Percentiles rank a stretch among this genome's conserved stretches.
Evolutionary conservation across 2,888 invertebrate genomes (phyloP).

Genomic region (Lathronympha strigana): DNA sequence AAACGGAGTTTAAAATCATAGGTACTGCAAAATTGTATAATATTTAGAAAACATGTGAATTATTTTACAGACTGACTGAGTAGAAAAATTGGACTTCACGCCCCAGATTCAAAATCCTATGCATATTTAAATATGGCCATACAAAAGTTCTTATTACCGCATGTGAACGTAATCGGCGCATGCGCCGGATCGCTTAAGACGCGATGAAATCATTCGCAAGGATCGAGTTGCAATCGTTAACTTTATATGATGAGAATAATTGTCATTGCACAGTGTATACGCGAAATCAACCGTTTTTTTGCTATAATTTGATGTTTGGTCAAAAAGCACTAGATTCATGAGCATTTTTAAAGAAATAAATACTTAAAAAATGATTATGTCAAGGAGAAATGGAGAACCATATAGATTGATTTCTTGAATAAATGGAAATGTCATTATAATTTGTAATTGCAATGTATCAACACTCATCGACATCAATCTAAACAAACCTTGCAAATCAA

Average conservation of each 20-base stretch:
- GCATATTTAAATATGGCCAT: not conserved
- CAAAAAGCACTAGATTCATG: too few relatives aligned
- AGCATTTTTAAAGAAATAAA: too few relatives aligned
- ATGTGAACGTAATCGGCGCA: constrained; percentile 12
- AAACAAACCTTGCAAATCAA: constrained; percentile 10
- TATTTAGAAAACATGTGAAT: not conserved
- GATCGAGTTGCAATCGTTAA: constrained; percentile 9
- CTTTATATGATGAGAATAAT: constrained; percentile 13
- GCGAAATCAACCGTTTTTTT: too few relatives aligned
- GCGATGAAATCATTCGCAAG: constrained; percentile 37
- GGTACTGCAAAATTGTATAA: not conserved
- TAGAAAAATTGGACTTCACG: not conserved
- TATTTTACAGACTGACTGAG: not conserved
- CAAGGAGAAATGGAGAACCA: too few relatives aligned
- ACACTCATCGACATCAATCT: constrained; percentile 11
- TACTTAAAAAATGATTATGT: too few relatives aligned
- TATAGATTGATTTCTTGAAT: too few relatives aligned
- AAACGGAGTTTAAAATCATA: not conserved
- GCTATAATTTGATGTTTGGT: too few relatives aligned
- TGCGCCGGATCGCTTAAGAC: constrained; percentile 32
- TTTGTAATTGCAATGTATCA: not conserved
- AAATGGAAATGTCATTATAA: not conserved
- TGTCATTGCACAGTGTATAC: too few relatives aligned
- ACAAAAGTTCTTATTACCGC: constrained; percentile 4
- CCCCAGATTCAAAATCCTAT: not conserved